phyloP scores from a whole-genome alignment of 1,140 invertebrate genomes.

The Microplitis mediator region DNA sequence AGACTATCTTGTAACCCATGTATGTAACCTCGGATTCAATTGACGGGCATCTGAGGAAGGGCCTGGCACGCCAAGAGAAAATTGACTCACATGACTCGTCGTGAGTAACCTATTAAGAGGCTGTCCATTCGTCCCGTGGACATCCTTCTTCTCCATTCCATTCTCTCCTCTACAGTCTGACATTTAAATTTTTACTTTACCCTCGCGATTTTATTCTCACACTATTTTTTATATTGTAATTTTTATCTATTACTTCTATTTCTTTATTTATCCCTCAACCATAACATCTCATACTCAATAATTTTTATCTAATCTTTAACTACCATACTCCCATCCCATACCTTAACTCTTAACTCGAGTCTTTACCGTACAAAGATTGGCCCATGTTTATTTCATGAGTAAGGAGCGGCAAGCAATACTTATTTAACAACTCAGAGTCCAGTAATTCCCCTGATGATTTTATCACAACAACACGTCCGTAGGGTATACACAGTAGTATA shows the following conservation, averaged over 20 bases:
- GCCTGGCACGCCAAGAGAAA: constrained; percentile 29
- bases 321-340: no score
- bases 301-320: no score
- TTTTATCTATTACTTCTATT: background rate
- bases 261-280: no score
- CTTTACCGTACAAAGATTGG: background rate
- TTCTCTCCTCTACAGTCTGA: background rate
- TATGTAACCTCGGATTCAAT: constrained; percentile 33
- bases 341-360: no score
- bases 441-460: constrained; percentile 18
- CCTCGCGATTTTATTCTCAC: constrained; percentile 1
- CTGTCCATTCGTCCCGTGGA: background rate
- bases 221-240: background rate
- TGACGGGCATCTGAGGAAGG: constrained; percentile 29
- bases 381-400: constrained; percentile 25
- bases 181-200: background rate
- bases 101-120: constrained; percentile 33
- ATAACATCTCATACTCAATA: no score
- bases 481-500: no score
- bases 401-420: background rate
- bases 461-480: constrained; percentile 1
- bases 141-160: constrained; percentile 13
- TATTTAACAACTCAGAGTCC: background rate
- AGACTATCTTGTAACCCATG: background rate
- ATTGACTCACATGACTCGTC: constrained; percentile 39